Base-by-base conservation (phyloP, 2,797 vertebrate genomes). In the Babyrousa celebensis region DNA sequence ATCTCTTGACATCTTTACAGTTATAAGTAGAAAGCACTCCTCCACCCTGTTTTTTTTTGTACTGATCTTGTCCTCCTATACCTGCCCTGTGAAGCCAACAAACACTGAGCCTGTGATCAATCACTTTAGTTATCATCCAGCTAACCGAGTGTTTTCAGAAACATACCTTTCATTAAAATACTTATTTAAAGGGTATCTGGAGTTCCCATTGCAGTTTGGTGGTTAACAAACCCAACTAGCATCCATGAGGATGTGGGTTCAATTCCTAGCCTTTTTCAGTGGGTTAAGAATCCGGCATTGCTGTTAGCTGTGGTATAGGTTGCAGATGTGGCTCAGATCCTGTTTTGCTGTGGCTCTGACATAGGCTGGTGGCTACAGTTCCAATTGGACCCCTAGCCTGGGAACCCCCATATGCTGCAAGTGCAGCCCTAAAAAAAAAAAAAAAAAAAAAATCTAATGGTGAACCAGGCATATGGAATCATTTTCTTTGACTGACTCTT, bases 91-190 rank as follows among this genome's bases (percentile, higher is more conserved):
- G 65, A 91, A 77, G 20, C 29, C 63, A 20, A n/a, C 4, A 82
- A 18, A 14, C 36, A 58, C 16, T 85, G 82, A 94, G 5, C 29
- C 25, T 36, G 12, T 65, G 25, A 56, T 56, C 10, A 52, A 40
- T 16, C 43, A 85, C 29, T 5, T 79, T 43, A 58, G 32, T 74
- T 25, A 25, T 72, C 10, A 74, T 72, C 10, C 40, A 65, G 14
- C 27, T 60, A 96, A 95, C n/a, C 78, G 60, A 40, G 21, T 60
- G 56, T 63, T 92, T 89, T 62, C 52, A 83, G 56, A 68, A 96
- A 84, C 2, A 65, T 3, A 54, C 43, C 62, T 36, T 84, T 83
- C 58, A 70, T 21, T 58, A 68, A 88, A 71, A 84, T 27, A 27
- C 36, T 56, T 67, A 32, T 67, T 83, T 40, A 92, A n/a, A 52